Evolutionary conservation across 2,888 invertebrate genomes (phyloP).

Genomic region (Nycteola revayana): DNA sequence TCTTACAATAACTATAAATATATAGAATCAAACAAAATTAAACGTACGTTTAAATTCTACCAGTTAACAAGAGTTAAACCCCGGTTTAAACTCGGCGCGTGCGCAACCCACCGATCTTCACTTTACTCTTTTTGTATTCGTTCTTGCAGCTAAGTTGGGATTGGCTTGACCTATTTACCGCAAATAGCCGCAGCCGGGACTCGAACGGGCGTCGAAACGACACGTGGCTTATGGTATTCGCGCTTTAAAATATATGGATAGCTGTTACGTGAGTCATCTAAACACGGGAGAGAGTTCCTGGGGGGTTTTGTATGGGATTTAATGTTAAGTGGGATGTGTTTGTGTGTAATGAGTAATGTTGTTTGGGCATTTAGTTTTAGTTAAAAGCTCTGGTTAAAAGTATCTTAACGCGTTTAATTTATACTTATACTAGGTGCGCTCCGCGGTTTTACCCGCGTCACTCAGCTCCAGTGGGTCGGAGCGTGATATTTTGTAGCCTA

Average conservation of each 20-base stretch:
- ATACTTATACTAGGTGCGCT: no score
- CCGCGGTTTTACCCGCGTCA: no score
- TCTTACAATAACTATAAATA: no score
- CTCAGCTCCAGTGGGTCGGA: no score
- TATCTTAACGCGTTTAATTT: no score
- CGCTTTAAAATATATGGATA: constrained; percentile 26
- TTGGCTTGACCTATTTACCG: constrained; percentile 76
- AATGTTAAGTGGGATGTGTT: no score
- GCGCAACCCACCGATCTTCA: constrained; percentile 42
- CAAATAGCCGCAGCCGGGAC: constrained; percentile 72
- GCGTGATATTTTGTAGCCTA: no score
- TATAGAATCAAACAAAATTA: no score
- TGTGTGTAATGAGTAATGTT: no score
- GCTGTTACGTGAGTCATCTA: constrained; percentile 24
- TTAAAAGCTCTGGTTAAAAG: no score
- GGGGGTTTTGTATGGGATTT: no score
- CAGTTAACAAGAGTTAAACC: constrained; percentile 9
- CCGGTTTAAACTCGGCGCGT: constrained; percentile 13
- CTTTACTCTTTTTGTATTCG: constrained; percentile 81
- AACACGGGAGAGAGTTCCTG: constrained; percentile 17
- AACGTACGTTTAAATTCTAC: constrained; percentile 15
- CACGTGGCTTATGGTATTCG: constrained; percentile 51
- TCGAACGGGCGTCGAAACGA: constrained; percentile 47
- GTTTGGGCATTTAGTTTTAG: no score
- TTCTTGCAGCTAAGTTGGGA: constrained; percentile 79